A percentile compares a stretch with the other conserved stretches of the same genome.
Evolutionary conservation across 2,888 invertebrate genomes (phyloP).

Genomic region (Thymelicus acteon): DNA sequence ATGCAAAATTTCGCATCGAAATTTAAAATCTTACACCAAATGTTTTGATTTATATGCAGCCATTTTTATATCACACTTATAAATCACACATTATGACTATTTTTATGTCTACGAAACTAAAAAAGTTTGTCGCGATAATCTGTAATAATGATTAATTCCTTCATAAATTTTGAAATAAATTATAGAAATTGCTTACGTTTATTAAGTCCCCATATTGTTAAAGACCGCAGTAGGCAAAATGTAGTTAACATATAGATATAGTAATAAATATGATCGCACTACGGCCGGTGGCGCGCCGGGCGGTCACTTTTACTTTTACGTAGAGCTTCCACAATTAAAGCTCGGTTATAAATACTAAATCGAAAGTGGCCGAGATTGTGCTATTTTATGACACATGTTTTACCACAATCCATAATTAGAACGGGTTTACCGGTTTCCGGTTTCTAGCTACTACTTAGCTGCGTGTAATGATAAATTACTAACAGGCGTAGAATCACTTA

Average conservation of each 20-base stretch:
- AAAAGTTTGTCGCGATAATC: slow-evolving; percentile 29
- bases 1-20: too few relatives aligned
- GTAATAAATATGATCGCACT: slow-evolving; percentile 19
- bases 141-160: slow-evolving; percentile 42
- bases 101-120: slow-evolving; percentile 2
- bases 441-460: too few relatives aligned
- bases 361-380: neutral
- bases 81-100: neutral
- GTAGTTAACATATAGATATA: slow-evolving; percentile 15
- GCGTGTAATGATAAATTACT: too few relatives aligned
- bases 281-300: slow-evolving; percentile 28
- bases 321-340: slow-evolving; percentile 12
- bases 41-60: neutral
- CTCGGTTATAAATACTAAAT: neutral
- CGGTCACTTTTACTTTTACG: slow-evolving; percentile 37
- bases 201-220: slow-evolving; percentile 41
- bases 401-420: too few relatives aligned
- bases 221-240: slow-evolving; percentile 15
- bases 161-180: slow-evolving; percentile 43
- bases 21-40: neutral
- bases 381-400: neutral
- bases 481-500: too few relatives aligned
- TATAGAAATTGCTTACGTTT: slow-evolving; percentile 42
- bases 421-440: too few relatives aligned
- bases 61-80: slow-evolving; percentile 3